Percentiles rank a stretch among this genome's conserved stretches.
Evolutionary conservation across 2,888 invertebrate species (phyloP).

Genomic region (Brachyopa scutellaris): DNA sequence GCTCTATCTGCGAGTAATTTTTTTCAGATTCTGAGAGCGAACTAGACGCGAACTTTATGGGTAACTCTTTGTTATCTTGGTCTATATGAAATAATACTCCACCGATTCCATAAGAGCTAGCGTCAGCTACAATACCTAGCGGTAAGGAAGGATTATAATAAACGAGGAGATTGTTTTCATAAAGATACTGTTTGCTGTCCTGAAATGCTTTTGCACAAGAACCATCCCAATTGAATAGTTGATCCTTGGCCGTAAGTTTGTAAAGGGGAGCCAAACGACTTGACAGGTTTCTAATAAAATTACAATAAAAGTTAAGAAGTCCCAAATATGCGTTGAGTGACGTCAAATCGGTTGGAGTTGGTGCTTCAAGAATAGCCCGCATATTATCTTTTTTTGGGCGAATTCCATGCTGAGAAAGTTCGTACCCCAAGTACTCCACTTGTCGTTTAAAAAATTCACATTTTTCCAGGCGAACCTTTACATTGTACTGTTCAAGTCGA

Average conservation of each 20-base stretch:
- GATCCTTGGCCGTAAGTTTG: no score
- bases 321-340: conserved; percentile 46
- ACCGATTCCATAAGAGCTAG: conserved; percentile 29
- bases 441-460: conserved; percentile 49
- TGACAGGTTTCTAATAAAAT: no score
- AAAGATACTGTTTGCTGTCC: no score
- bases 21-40: conserved; percentile 24
- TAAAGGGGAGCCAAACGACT: no score
- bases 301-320: conserved; percentile 41
- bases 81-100: conserved; percentile 19
- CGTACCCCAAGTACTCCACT: conserved; percentile 56
- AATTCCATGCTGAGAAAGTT: conserved; percentile 26
- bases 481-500: conserved; percentile 26
- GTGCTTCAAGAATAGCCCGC: conserved; percentile 48
- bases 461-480: conserved; percentile 44
- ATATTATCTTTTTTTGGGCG: conserved; percentile 41
- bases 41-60: conserved; percentile 33
- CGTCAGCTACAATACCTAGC: conserved; percentile 24
- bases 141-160: conserved; percentile 24
- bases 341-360: conserved; percentile 19
- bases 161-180: conserved; percentile 4
- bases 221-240: no score
- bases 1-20: not conserved
- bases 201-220: no score
- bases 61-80: conserved; percentile 23